Base-by-base conservation (phyloP, 2,888 invertebrate species). In the Amiota communis region DNA sequence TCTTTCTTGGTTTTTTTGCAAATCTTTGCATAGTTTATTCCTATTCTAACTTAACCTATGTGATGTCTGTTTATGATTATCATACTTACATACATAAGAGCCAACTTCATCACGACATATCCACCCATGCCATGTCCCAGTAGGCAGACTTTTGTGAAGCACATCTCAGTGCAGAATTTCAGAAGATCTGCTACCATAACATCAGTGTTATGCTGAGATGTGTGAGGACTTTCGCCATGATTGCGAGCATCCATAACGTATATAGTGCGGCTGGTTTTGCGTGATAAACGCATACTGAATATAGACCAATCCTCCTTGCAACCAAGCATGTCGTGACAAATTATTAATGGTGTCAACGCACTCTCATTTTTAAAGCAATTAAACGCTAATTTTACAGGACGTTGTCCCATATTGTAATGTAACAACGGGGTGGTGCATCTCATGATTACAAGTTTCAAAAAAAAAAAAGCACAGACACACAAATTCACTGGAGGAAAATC, bases 71-170 rank as follows among this genome's bases (percentile, higher is more conserved):
- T 15, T 12, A 15, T n/a, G n/a, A n/a, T 6, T 12, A 23, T 20
- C 23, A 48, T 59, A 79, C 90, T 81, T 90, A 94, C 94, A 90
- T 93, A 91, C 87, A 92, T 92, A 68, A 98, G 91, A 57, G 97
- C 95, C 72, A 96, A 91, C 71, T 93, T 92, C 97, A 98, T 98
- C 83, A 95, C 94, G 8, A 96, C 92, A 76, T 97, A 93, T n/a
- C 98, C 98, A 20, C 98, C 98, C 97, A 98, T 97, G 80, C 97
- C 97, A 89, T 98, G 98, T 0, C 98, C 98, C 82, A 98, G 89
- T 17, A 97, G 85, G 6, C 93, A 91, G 1, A 93, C 93, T 87
- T 51, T 78, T 8, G 20, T 8, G 0, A 77, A 13, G 1, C 74
- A 59, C 0, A 72, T 75, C 12, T 63, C 36, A 36, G 92, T 91